Evolutionary conservation across 2,797 vertebrate genomes (phyloP).

Genomic region (Valencia hispanica): DNA sequence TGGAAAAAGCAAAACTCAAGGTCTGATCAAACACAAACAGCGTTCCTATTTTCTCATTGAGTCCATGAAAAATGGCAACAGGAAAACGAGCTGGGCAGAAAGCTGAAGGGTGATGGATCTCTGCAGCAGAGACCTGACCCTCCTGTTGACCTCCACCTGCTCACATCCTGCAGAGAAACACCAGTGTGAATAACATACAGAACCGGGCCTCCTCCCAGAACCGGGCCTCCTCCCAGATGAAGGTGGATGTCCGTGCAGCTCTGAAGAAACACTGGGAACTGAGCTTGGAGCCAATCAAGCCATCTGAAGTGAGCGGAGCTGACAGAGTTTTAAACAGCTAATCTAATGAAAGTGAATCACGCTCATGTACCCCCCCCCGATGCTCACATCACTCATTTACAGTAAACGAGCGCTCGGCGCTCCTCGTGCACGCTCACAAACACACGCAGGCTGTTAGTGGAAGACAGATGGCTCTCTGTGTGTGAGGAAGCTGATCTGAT

Average conservation of each 20-base stretch:
- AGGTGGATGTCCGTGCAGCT: background rate
- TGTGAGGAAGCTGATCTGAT: conserved; percentile 60
- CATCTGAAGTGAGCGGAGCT: background rate
- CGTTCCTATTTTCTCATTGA: too few relatives aligned
- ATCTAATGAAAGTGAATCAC: background rate
- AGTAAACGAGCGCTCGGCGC: conserved; percentile 22
- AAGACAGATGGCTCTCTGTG: conserved; percentile 63
- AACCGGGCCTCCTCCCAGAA: too few relatives aligned
- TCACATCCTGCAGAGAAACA: background rate
- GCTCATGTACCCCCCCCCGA: background rate
- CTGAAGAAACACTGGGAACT: too few relatives aligned
- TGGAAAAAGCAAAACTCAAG: too few relatives aligned
- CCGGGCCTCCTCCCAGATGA: background rate
- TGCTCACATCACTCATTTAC: background rate
- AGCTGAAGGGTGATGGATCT: too few relatives aligned
- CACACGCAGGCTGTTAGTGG: conserved; percentile 17
- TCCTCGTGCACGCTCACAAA: background rate
- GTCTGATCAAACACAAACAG: too few relatives aligned
- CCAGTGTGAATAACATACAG: too few relatives aligned
- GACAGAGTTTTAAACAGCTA: background rate
- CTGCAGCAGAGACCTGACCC: too few relatives aligned
- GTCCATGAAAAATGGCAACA: too few relatives aligned
- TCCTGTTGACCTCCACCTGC: too few relatives aligned
- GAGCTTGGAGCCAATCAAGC: background rate
- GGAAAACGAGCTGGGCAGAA: too few relatives aligned